Evolutionary conservation across 2,113 vertebrate species (phyloP).

Genomic region (Nicator chloris): DNA sequence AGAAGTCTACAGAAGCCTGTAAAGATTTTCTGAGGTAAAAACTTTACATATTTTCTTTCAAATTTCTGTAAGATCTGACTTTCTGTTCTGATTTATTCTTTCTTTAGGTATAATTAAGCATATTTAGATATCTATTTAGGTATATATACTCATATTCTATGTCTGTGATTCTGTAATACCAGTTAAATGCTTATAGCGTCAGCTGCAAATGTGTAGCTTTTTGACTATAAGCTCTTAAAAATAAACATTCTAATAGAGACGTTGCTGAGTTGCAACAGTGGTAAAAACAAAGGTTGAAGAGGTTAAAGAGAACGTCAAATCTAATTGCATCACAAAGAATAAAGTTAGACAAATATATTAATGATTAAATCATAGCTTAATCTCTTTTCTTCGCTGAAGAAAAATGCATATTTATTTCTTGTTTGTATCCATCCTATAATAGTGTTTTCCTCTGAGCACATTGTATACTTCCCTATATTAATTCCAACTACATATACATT

Average conservation of each 20-base stretch:
- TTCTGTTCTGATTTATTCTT: neutral
- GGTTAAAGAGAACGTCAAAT: neutral
- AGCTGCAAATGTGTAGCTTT: neutral
- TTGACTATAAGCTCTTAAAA: neutral
- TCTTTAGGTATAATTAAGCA: neutral
- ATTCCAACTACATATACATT: neutral
- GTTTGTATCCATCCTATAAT: neutral
- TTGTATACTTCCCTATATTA: neutral
- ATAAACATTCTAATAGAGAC: neutral
- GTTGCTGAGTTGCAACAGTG: neutral
- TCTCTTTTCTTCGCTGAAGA: neutral
- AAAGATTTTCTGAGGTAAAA: neutral
- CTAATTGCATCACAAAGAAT: neutral
- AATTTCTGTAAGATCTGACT: neutral
- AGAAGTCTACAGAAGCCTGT: neutral
- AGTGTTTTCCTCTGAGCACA: neutral
- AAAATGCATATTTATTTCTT: neutral
- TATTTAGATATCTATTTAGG: neutral
- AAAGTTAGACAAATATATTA: neutral
- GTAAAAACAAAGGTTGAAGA: neutral
- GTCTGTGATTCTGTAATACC: neutral
- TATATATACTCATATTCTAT: neutral
- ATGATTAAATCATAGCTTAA: neutral
- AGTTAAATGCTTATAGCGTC: neutral
- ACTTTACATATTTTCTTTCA: neutral